Evolutionary conservation across 1,140 invertebrate genomes (phyloP), one percentile per base, ranked within the genome.

Genomic region (Penaeus chinensis): DNA sequence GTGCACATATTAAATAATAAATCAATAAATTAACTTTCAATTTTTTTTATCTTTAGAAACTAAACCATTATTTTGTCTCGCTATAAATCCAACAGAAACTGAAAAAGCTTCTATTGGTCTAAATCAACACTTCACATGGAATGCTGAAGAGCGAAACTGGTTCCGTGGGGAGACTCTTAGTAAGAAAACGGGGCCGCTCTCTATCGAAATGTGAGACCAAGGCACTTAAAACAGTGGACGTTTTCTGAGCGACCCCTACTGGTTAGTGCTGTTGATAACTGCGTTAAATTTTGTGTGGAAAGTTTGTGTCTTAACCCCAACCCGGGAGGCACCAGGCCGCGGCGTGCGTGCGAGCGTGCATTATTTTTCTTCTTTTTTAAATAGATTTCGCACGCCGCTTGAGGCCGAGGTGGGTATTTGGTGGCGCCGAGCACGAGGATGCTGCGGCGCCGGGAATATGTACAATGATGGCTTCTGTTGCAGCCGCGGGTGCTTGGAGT

Each of bases 1-100:
- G 87, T 88, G 87, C 87, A 81, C 87, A 88, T 88, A 84, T 88
- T 88, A 88, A 88, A 84, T 85, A 85, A 85, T 88, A 88, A 88
- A 88, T 88, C 87, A 88, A 88, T 88, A 88, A 88, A 88, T 88
- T 88, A 88, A 88, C 84, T 82, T 88, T 88, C 84, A 65, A 88
- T 84, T 76, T 82, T 88, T 82, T 77, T 47, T 79, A 32, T 88
- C 82, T 88, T 88, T 84, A 88, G 82, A 88, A 88, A 88, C 87
- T 88, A 88, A 88, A 88, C 87, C 87, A 88, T 88, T 66, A 54
- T 88, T 88, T 88, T 88, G 82, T 84, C 82, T 88, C 84, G 60
- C 77, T 88, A 84, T 88, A 84, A 84, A 84, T 88, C 82, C 87
- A 84, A 88, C 82, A 88, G 87, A 88, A 88, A 87, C 86, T 83